These are phyloP conservation scores for Syrrhaptes paradoxus DNA, from an alignment of 2,113 vertebrate genomes.

Conservation along the genomic window DNA sequence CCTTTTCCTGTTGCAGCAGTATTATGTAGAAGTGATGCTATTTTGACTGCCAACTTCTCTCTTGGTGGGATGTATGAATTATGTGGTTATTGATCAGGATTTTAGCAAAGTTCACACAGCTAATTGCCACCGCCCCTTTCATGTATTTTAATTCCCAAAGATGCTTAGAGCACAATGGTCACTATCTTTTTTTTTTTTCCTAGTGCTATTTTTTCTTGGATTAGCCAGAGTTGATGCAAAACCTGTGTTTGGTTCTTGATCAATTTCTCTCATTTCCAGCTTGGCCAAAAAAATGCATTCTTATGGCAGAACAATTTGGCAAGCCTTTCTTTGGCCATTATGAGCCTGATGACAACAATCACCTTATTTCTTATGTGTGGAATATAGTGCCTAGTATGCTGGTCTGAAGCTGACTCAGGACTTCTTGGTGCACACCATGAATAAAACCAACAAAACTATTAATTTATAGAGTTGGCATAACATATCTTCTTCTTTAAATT, in stretches of 20 bases:
- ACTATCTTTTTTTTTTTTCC: not conserved
- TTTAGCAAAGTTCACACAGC: slow-evolving; percentile 2
- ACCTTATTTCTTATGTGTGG: slow-evolving; percentile 29
- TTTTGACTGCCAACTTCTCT: slow-evolving; percentile 21
- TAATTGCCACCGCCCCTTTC: not conserved
- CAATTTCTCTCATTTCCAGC: not conserved
- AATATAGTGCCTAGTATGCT: not conserved
- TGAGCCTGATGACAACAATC: not conserved
- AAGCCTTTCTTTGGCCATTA: not conserved
- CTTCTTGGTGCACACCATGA: not conserved
- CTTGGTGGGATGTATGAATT: not conserved
- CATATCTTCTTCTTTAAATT: not conserved
- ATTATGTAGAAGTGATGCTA: slow-evolving; percentile 14
- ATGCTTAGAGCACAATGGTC: not conserved
- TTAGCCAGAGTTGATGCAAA: slow-evolving; percentile 15
- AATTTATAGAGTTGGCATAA: not conserved
- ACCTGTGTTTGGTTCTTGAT: not conserved
- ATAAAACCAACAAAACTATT: not conserved
- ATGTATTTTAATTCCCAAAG: not conserved
- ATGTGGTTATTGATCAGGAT: slow-evolving; percentile 22
- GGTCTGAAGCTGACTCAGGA: slow-evolving; percentile 5
- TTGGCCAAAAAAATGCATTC: not conserved
- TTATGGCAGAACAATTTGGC: slow-evolving; percentile 13
- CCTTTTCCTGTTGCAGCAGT: slow-evolving; percentile 43
- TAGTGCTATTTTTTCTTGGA: not conserved